phyloP scores from a whole-genome alignment of 2,888 invertebrate genomes.

The Chrysomela aeneicollis region DNA sequence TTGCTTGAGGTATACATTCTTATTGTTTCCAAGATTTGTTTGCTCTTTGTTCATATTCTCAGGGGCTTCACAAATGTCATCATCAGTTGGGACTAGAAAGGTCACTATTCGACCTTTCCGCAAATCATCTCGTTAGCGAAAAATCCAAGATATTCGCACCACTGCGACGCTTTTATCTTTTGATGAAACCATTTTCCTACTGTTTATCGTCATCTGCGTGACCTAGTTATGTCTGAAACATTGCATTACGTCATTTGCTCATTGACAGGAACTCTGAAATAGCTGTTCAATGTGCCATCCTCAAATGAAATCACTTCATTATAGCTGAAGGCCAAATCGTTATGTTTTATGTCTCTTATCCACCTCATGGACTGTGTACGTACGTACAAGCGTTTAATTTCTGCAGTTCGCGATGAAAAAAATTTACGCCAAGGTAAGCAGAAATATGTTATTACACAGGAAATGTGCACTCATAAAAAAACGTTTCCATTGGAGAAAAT shows the following conservation, averaged over 20 bases:
- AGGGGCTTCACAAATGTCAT: neutral
- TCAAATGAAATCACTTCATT: neutral
- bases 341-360: neutral
- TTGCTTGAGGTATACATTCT: neutral
- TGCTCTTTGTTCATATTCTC: neutral
- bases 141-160: neutral
- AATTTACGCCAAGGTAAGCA: no score
- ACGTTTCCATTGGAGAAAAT: no score
- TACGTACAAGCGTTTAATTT: no score
- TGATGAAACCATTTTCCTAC: neutral
- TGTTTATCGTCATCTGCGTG: neutral
- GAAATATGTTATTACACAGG: no score
- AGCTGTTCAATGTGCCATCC: neutral
- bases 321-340: neutral
- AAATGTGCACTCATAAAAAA: no score
- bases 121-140: neutral
- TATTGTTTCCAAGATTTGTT: neutral
- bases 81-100: neutral
- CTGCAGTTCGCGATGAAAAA: no score
- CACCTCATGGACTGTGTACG: no score
- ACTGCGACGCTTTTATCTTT: neutral
- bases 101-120: neutral
- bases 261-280: neutral
- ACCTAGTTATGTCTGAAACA: constrained; percentile 2
- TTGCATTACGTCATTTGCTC: neutral